These are phyloP conservation scores for Polyommatus icarus DNA, from an alignment of 2,888 invertebrate species.

Conservation along the genomic window DNA sequence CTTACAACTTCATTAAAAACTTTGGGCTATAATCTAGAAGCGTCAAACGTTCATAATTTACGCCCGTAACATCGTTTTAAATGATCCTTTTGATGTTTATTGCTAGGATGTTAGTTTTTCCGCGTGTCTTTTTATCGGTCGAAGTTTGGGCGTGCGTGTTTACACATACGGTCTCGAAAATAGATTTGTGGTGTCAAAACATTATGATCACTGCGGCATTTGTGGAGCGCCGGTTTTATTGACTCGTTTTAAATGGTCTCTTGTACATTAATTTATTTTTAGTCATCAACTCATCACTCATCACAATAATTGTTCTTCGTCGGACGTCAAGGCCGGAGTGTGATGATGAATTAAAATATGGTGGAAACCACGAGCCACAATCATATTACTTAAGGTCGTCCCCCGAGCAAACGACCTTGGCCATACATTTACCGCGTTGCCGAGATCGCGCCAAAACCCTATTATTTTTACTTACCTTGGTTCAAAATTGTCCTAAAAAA, in stretches of 20 bases:
- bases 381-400: no score
- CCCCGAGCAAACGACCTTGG: no score
- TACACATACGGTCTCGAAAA: conserved; percentile 71
- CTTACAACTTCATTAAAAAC: background rate
- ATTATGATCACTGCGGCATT: conserved; percentile 65
- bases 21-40: conserved; percentile 1
- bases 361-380: background rate
- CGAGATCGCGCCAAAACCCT: no score
- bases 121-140: conserved; percentile 79
- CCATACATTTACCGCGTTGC: no score
- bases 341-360: background rate
- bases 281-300: background rate
- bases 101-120: conserved; percentile 79
- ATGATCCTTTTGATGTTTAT: conserved; percentile 71
- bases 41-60: conserved; percentile 57
- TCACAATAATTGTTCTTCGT: conserved; percentile 7
- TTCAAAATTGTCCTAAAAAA: no score
- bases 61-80: conserved; percentile 46
- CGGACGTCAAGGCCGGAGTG: background rate
- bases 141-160: conserved; percentile 78
- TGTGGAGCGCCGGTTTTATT: conserved; percentile 45
- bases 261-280: conserved; percentile 27
- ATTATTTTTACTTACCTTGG: no score
- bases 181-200: conserved; percentile 77
- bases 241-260: conserved; percentile 34